These are phyloP conservation scores for Cosmopolites sordidus DNA, from an alignment of 2,888 invertebrate genomes.

Conservation along the genomic window DNA sequence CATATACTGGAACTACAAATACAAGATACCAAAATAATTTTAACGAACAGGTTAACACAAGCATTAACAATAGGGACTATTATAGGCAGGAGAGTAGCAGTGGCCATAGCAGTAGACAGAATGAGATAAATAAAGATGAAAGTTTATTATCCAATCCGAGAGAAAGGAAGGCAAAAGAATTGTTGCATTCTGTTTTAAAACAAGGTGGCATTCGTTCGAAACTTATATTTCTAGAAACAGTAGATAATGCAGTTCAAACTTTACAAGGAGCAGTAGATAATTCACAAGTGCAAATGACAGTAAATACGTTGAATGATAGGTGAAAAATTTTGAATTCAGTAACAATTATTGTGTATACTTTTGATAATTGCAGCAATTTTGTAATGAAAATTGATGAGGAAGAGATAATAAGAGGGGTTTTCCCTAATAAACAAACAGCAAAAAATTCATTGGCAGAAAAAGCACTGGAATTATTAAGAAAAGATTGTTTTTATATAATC, in stretches of 20 bases:
- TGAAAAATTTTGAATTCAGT: neutral
- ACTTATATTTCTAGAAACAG: conserved; percentile 23
- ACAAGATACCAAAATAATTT: too few species aligned
- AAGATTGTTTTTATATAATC: conserved; percentile 34
- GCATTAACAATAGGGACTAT: too few species aligned
- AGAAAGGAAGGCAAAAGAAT: conserved; percentile 17
- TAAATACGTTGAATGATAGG: conserved; percentile 6
- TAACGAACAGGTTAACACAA: too few species aligned
- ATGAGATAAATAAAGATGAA: too few species aligned
- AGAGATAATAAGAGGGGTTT: conserved; percentile 23
- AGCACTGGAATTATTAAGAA: conserved; percentile 31
- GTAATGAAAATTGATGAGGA: conserved; percentile 22
- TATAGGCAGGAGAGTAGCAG: too few species aligned
- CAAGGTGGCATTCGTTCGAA: conserved; percentile 22
- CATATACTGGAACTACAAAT: too few species aligned
- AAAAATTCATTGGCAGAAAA: conserved; percentile 33
- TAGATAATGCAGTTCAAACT: conserved; percentile 17
- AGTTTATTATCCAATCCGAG: neutral
- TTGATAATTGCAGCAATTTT: conserved; percentile 6
- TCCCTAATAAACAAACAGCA: conserved; percentile 25
- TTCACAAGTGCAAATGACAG: conserved; percentile 13
- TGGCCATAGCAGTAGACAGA: too few species aligned
- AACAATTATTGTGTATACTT: neutral
- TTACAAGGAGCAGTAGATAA: conserved; percentile 20
- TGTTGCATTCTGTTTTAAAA: conserved; percentile 15